Evolutionary conservation across 1,140 invertebrate species (phyloP).

Genomic region (Anastatus disparis): DNA sequence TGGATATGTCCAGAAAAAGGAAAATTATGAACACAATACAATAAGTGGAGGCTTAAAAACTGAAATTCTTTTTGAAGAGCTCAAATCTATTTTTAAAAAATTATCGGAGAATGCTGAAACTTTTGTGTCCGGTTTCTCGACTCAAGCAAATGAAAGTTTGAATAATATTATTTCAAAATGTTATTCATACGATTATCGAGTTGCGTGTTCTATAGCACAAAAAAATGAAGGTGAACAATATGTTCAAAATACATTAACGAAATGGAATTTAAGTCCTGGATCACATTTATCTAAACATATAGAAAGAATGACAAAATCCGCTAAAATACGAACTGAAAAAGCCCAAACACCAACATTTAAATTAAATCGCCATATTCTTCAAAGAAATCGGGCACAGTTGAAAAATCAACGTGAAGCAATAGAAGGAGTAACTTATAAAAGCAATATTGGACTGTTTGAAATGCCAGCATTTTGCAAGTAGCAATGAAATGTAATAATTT

Average conservation of each 20-base stretch:
- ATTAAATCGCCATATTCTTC: neutral
- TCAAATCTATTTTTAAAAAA: neutral
- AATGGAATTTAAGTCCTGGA: conserved; percentile 33
- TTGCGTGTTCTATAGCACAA: conserved; percentile 20
- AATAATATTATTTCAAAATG: conserved; percentile 30
- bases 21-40: conserved; percentile 19
- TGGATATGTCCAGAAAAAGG: conserved; percentile 16
- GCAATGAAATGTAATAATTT: neutral
- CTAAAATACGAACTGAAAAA: neutral
- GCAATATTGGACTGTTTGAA: conserved; percentile 29
- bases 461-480: conserved; percentile 32
- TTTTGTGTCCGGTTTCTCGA: conserved; percentile 25
- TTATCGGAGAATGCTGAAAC: conserved; percentile 2
- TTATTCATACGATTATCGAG: conserved; percentile 31
- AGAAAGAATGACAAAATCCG: conserved; percentile 1
- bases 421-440: conserved; percentile 28
- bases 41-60: conserved; percentile 22
- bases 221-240: conserved; percentile 36
- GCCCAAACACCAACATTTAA: conserved; percentile 17
- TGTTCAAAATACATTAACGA: conserved; percentile 15
- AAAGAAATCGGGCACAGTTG: conserved; percentile 9
- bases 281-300: conserved; percentile 27
- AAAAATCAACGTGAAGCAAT: conserved; percentile 24
- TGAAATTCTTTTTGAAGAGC: neutral
- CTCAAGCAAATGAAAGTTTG: conserved; percentile 39